A percentile compares a stretch with the other conserved stretches of the same genome.
Conservation (phyloP, 35 echinoderm and acorn worm genomes). For the Hemicentrotus pulcherrimus region DNA sequence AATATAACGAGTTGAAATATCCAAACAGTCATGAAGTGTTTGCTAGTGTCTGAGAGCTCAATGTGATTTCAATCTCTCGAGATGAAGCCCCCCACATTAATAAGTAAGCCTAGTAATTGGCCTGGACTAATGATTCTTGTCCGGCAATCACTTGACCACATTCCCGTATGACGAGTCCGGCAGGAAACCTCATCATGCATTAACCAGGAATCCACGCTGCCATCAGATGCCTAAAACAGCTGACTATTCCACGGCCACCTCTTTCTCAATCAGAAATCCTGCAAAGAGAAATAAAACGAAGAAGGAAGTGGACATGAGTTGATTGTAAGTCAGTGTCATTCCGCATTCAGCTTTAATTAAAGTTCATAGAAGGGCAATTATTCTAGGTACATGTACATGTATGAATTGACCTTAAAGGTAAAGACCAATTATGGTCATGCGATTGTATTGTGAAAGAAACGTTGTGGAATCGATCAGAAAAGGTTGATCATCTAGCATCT, state of each 20-base stretch:
- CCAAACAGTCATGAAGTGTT: background rate
- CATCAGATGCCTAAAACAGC: background rate
- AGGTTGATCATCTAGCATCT: too few relatives aligned
- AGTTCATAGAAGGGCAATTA: background rate
- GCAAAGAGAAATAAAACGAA: background rate
- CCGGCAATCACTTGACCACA: background rate
- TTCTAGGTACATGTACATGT: too few relatives aligned
- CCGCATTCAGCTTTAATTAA: too few relatives aligned
- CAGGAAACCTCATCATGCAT: background rate
- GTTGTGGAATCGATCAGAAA: too few relatives aligned
- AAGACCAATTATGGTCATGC: too few relatives aligned
- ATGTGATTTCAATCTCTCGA: background rate
- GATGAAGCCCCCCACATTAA: background rate
- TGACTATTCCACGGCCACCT: background rate
- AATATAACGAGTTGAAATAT: background rate
- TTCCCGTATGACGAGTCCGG: background rate
- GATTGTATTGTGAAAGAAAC: too few relatives aligned
- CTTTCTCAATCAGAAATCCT: background rate
- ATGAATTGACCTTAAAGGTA: too few relatives aligned
- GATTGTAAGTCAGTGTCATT: background rate
- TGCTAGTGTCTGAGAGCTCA: background rate
- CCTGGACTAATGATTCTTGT: background rate
- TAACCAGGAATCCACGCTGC: background rate
- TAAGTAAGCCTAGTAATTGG: background rate
- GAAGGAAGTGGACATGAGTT: background rate